Conservation (phyloP, 1,140 invertebrate genomes). For the Stenopsyche tienmushanensis region DNA sequence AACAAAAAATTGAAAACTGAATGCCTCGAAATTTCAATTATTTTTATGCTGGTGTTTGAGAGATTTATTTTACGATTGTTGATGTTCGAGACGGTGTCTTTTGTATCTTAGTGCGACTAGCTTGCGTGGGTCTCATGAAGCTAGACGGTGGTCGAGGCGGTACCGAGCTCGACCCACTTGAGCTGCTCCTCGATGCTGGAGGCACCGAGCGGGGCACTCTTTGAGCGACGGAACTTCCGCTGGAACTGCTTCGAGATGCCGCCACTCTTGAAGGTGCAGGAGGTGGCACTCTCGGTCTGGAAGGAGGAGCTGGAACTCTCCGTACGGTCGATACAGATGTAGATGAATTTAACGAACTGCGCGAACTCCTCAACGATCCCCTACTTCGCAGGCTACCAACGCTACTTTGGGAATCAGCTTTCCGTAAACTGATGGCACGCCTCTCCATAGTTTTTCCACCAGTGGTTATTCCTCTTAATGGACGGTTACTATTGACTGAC, state of each 20-base stretch:
- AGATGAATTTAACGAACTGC: slow-evolving; percentile 79
- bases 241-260: slow-evolving; percentile 70
- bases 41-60: no score
- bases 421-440: slow-evolving; percentile 38
- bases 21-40: no score
- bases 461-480: slow-evolving; percentile 6
- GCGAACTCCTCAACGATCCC: slow-evolving; percentile 75
- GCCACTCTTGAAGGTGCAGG: slow-evolving; percentile 54
- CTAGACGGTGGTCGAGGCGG: slow-evolving; percentile 47
- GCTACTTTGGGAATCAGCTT: slow-evolving; percentile 39
- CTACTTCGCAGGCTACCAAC: slow-evolving; percentile 46
- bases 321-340: slow-evolving; percentile 78
- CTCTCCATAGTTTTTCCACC: slow-evolving; percentile 48
- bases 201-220: slow-evolving; percentile 44
- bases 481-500: not conserved
- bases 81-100: slow-evolving; percentile 21
- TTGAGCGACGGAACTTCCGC: slow-evolving; percentile 66
- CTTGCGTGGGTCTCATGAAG: slow-evolving; percentile 61
- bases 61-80: slow-evolving; percentile 30
- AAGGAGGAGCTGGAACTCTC: slow-evolving; percentile 56
- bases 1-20: no score
- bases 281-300: slow-evolving; percentile 49
- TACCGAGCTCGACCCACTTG: slow-evolving; percentile 26
- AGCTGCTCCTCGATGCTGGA: slow-evolving; percentile 43
- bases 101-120: slow-evolving; percentile 44